Evolutionary conservation across 1,140 invertebrate genomes (phyloP), one percentile per base, ranked within the genome.

Genomic region (Notospermus geniculatus): DNA sequence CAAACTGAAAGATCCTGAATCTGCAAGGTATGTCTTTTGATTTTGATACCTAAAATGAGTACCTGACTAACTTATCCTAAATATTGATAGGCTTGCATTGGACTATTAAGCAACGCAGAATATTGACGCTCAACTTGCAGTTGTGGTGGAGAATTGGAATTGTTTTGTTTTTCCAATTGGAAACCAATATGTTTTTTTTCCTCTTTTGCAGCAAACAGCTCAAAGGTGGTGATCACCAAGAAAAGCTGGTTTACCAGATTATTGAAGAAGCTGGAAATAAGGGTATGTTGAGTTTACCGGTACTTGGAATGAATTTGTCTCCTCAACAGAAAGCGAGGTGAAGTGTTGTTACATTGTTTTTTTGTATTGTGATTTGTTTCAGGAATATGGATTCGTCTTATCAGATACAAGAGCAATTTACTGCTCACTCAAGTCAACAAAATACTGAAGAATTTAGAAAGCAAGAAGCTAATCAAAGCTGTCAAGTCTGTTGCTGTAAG

Each of bases 371-470:
- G n/a, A n/a, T n/a, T n/a, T n/a, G 55, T 70, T 68, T 54, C 67
- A 80, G 95, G 95, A 13, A 97, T 98, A 73, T 98, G 96, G 96
- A 95, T 95, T 52, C 80, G 93, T 68, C 93, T 97, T 70, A 97
- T 98, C 65, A 84, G 94, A 66, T 86, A 87, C 56, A 90, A 92
- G 65, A 93, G 91, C 2, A 97, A 97, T 77, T 82, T 98, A 27
- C 88, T 89, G 52, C 88, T 89, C 72, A 93, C 90, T 41, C 91
- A 92, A 73, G 81, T 98, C 0, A 95, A 91, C 73, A 97, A 97
- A 83, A 91, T 97, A 45, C 79, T 98, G 0, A 97, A 97, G 80
- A 91, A 86, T 76, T 84, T 98, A 25, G 95, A 97, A 82, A 90
- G 88, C 30, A 97, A 95, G 72, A 97, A 97, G 82, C 83, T 95